phyloP scores from a whole-genome alignment of 2,113 vertebrate genomes.

The Channa argus region DNA sequence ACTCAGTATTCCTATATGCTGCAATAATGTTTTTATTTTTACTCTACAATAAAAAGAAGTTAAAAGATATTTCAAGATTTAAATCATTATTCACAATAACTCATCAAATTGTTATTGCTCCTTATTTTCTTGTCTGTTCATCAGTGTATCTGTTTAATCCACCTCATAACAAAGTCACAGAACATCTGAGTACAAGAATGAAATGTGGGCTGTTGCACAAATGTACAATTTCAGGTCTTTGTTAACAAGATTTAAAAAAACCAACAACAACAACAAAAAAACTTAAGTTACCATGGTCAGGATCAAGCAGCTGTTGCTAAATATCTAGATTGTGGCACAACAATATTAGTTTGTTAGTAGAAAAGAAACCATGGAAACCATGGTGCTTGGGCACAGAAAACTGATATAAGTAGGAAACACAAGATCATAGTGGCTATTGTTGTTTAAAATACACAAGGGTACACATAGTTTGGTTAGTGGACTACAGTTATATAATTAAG shows the following conservation, averaged over 20 bases:
- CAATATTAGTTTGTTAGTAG: slow-evolving; percentile 5
- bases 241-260: not conserved
- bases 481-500: slow-evolving; percentile 80
- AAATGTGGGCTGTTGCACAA: not conserved
- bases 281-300: not conserved
- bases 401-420: slow-evolving; percentile 29
- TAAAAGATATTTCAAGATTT: too few species aligned
- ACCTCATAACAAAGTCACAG: not conserved
- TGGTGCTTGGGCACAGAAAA: slow-evolving; percentile 29
- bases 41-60: too few species aligned
- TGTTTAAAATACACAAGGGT: slow-evolving; percentile 36
- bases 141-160: not conserved
- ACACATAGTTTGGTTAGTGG: slow-evolving; percentile 45
- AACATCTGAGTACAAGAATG: not conserved
- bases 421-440: slow-evolving; percentile 31
- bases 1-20: not conserved
- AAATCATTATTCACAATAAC: not conserved
- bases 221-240: not conserved
- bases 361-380: slow-evolving; percentile 38
- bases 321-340: slow-evolving; percentile 67
- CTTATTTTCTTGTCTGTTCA: not conserved
- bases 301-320: slow-evolving; percentile 42
- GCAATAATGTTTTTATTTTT: too few species aligned
- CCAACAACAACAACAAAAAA: not conserved
- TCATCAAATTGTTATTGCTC: not conserved